Evolutionary conservation across 2,113 vertebrate genomes (phyloP).

Genomic region (Lathamus discolor): DNA sequence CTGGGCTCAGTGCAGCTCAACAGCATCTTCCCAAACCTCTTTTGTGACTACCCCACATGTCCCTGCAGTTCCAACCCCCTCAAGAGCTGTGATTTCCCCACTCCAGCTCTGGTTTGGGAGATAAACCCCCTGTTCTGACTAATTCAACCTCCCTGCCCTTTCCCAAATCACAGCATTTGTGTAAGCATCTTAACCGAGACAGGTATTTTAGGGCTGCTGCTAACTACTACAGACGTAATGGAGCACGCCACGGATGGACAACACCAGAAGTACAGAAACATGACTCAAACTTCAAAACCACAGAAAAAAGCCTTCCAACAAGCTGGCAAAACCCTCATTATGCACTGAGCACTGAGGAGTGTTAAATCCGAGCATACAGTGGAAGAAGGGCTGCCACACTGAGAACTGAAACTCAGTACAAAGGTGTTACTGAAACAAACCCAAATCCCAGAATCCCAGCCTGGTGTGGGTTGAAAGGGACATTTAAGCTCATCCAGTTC

Average conservation of each 20-base stretch:
- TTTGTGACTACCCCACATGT: no score
- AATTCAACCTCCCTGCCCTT: neutral
- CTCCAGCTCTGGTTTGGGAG: neutral
- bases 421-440: neutral
- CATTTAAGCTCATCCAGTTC: neutral
- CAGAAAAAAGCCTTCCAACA: neutral
- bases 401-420: neutral
- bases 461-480: neutral
- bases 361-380: fast-evolving
- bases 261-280: neutral
- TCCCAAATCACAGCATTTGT: neutral
- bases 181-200: neutral
- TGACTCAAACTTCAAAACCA: neutral
- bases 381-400: neutral
- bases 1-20: neutral
- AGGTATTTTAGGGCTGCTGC: neutral
- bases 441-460: neutral
- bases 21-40: neutral
- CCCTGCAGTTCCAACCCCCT: neutral
- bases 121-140: neutral
- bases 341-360: neutral
- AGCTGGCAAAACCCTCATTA: neutral
- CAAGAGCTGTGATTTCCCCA: fast-evolving
- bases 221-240: neutral
- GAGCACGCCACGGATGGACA: neutral